These are phyloP conservation scores for Carlito syrichta DNA, from an alignment of 2,113 vertebrate species.

Conservation along the genomic window DNA sequence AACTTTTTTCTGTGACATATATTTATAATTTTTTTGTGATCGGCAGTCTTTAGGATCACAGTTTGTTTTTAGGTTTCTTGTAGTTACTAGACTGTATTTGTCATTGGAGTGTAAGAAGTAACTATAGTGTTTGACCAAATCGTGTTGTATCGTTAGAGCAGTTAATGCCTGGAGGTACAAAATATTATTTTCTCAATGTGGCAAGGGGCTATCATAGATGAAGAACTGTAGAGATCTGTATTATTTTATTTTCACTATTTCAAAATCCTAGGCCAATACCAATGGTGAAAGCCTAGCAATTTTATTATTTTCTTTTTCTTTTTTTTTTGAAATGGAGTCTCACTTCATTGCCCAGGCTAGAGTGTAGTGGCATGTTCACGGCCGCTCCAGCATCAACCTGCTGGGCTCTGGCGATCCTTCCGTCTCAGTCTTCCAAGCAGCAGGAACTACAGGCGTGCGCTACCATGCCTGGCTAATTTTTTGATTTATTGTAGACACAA, in stretches of 20 bases:
- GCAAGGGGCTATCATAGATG: neutral
- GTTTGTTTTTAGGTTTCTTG: slow-evolving; percentile 27
- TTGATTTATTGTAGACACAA: too few species aligned
- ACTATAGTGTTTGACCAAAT: neutral
- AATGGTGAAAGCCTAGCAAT: neutral
- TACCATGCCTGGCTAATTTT: too few species aligned
- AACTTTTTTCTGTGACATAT: neutral
- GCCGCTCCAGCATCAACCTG: too few species aligned
- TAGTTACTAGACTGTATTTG: neutral
- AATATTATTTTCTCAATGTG: neutral
- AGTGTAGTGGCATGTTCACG: too few species aligned
- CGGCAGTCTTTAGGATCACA: neutral
- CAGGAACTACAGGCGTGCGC: too few species aligned
- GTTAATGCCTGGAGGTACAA: neutral
- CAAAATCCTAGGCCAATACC: neutral
- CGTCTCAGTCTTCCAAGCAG: too few species aligned
- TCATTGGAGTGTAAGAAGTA: neutral
- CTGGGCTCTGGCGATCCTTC: too few species aligned
- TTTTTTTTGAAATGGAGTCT: too few species aligned
- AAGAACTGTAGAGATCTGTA: neutral
- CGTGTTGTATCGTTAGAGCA: neutral
- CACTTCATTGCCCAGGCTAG: too few species aligned
- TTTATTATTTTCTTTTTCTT: slow-evolving; percentile 16
- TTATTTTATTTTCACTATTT: slow-evolving; percentile 1
- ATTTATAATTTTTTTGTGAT: neutral